These are phyloP conservation scores for Mesorhabditis sp. DNA, from an alignment of 2,888 invertebrate genomes.

Conservation along the genomic window DNA sequence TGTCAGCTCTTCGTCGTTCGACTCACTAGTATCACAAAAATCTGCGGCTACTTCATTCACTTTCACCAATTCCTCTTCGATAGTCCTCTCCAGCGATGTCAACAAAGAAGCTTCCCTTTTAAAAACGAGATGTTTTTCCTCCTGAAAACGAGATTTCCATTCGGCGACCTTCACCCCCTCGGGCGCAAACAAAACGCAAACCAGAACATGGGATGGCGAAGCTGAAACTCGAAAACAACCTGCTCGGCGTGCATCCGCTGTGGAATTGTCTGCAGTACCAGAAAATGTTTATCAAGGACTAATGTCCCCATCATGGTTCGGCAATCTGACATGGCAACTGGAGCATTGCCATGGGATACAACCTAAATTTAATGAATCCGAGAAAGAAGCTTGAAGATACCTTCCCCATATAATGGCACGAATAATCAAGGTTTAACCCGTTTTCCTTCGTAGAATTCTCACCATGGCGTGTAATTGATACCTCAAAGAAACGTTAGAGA, in stretches of 20 bases:
- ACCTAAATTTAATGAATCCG: slow-evolving; percentile 20
- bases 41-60: slow-evolving; percentile 39
- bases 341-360: slow-evolving; percentile 33
- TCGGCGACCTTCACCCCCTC: not conserved
- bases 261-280: slow-evolving; percentile 54
- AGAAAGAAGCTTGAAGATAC: not conserved
- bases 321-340: slow-evolving; percentile 55
- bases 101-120: slow-evolving; percentile 48
- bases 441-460: not conserved
- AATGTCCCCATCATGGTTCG: slow-evolving; percentile 48
- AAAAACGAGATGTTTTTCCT: slow-evolving; percentile 49
- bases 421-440: slow-evolving; percentile 7
- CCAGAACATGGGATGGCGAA: slow-evolving; percentile 10
- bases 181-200: slow-evolving; percentile 8
- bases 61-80: slow-evolving; percentile 33
- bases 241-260: slow-evolving; percentile 33
- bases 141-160: slow-evolving; percentile 24
- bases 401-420: slow-evolving; percentile 7
- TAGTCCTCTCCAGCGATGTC: slow-evolving; percentile 28
- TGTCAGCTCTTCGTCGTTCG: slow-evolving; percentile 36
- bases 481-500: not conserved
- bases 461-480: not conserved
- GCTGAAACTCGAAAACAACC: slow-evolving; percentile 19
- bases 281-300: slow-evolving; percentile 54
- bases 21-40: slow-evolving; percentile 55